These are phyloP conservation scores for Cinclus cinclus DNA, from an alignment of 2,113 vertebrate genomes.

Conservation along the genomic window DNA sequence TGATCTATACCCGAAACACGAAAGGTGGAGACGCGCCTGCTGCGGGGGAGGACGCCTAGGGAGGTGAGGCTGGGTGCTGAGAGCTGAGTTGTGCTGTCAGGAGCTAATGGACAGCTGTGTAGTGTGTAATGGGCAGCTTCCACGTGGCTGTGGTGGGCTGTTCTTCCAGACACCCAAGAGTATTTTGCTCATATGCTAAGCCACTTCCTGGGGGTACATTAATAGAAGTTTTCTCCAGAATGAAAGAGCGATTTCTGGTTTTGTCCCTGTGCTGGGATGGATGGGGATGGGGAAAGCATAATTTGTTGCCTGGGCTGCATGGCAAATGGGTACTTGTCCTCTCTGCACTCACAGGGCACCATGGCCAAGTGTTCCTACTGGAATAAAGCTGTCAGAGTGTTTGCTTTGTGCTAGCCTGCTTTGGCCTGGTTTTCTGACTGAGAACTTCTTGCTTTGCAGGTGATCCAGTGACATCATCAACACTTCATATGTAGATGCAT, in stretches of 20 bases:
- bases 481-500: background rate
- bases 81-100: background rate
- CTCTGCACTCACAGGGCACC: fast-evolving
- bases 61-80: slow-evolving; percentile 60
- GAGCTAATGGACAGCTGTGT: fast-evolving
- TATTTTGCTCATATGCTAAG: fast-evolving
- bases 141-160: fast-evolving
- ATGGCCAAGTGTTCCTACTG: no score
- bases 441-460: slow-evolving; percentile 48
- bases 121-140: fast-evolving
- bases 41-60: slow-evolving; percentile 82
- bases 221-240: background rate
- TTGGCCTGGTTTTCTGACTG: background rate
- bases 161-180: fast-evolving
- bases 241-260: fast-evolving
- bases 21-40: slow-evolving; percentile 89
- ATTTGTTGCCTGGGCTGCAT: fast-evolving
- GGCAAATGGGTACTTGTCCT: fast-evolving
- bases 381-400: background rate
- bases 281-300: fast-evolving
- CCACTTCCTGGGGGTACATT: fast-evolving
- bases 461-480: background rate
- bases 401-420: background rate
- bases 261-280: fast-evolving
- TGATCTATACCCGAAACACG: slow-evolving; percentile 97